Evolutionary conservation across 1,140 invertebrate genomes (phyloP).

Genomic region (Lutraria rhynchaena): DNA sequence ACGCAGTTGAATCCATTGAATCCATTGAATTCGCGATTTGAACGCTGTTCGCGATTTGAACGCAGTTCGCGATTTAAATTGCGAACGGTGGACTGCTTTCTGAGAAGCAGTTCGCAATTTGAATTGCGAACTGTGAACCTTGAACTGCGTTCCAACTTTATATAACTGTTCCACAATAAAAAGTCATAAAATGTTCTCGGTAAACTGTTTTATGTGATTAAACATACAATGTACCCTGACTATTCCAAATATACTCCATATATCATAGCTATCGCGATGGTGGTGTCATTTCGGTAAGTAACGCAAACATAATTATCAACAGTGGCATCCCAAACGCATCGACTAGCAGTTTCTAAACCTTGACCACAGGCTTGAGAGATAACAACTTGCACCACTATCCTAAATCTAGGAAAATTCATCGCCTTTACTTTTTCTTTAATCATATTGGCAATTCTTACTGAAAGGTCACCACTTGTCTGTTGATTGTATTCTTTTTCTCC

Average conservation of each 20-base stretch:
- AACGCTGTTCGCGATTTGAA: no score
- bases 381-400: constrained; percentile 69
- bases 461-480: constrained; percentile 32
- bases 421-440: constrained; percentile 69
- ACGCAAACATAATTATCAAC: constrained; percentile 70
- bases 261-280: constrained; percentile 73
- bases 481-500: constrained; percentile 56
- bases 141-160: no score
- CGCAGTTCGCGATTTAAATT: no score
- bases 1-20: no score
- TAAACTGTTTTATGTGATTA: no score
- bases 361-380: constrained; percentile 70
- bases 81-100: no score
- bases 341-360: constrained; percentile 69
- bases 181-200: no score
- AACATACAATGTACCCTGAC: no score
- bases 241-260: constrained; percentile 77
- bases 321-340: constrained; percentile 74
- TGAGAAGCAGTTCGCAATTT: no score
- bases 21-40: no score
- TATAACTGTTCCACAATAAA: no score
- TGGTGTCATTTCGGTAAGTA: constrained; percentile 67
- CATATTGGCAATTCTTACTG: constrained; percentile 55
- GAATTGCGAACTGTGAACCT: no score
- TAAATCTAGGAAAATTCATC: constrained; percentile 68